Evolutionary conservation across 2,797 vertebrate species (phyloP).

Genomic region (Lepus oiostolus): DNA sequence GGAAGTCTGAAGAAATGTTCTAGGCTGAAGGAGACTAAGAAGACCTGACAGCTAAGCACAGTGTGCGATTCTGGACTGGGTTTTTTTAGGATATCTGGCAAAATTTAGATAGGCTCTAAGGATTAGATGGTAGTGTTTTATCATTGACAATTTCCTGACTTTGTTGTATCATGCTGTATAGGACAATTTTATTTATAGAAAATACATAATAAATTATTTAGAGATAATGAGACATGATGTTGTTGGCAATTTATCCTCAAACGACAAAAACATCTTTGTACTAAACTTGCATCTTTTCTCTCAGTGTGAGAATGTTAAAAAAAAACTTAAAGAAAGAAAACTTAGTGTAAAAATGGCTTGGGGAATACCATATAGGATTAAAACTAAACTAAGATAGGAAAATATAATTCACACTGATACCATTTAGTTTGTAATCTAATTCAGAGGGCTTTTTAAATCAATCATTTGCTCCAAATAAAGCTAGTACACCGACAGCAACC

Average conservation of each 20-base stretch:
- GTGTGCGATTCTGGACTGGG: not conserved
- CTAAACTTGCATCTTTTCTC: not conserved
- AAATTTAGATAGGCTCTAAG: conserved; percentile 23
- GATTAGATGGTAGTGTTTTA: conserved; percentile 15
- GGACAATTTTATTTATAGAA: conserved; percentile 54
- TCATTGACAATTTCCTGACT: not conserved
- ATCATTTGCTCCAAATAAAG: conserved; percentile 23
- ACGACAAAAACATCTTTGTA: conserved; percentile 33
- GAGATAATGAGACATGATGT: conserved; percentile 5
- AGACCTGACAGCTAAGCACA: not conserved
- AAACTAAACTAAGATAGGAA: conserved; percentile 24
- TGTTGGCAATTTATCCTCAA: conserved; percentile 38
- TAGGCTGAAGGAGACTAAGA: not conserved
- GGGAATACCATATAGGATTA: not conserved
- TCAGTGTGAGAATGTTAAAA: conserved; percentile 17
- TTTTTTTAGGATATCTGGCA: not conserved
- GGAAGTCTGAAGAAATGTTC: not conserved
- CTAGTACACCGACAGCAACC: not conserved
- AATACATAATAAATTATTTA: conserved; percentile 62
- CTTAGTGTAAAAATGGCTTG: not conserved
- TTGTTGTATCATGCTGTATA: conserved; percentile 29
- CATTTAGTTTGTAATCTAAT: not conserved
- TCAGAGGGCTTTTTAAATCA: not conserved
- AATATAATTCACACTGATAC: conserved; percentile 16
- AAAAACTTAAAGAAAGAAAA: not conserved